A percentile compares a stretch with the other conserved stretches of the same genome.
These are phyloP conservation scores for Streptopelia turtur DNA, from an alignment of 2,797 vertebrate species.

Conservation along the genomic window DNA sequence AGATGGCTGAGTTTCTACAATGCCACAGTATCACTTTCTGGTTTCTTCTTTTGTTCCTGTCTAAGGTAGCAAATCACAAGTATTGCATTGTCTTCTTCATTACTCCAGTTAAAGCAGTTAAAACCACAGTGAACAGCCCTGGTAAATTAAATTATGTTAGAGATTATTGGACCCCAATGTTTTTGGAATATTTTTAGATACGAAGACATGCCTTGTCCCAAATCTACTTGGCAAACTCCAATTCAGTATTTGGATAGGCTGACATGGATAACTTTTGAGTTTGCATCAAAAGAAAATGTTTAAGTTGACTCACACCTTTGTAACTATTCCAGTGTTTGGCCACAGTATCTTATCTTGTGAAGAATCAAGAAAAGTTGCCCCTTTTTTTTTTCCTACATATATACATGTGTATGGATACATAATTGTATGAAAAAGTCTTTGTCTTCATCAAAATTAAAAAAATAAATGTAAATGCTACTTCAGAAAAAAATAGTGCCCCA, in stretches of 20 bases:
- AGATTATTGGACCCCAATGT: background rate
- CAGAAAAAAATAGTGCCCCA: background rate
- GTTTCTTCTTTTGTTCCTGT: background rate
- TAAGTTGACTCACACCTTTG: background rate
- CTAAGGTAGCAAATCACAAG: background rate
- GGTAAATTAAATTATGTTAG: background rate
- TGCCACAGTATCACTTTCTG: background rate
- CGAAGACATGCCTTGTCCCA: background rate
- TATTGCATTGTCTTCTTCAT: background rate
- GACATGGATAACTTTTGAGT: background rate
- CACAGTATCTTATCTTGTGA: background rate
- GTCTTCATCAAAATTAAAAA: background rate
- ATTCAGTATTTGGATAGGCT: background rate
- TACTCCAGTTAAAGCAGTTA: background rate
- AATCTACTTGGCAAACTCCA: background rate
- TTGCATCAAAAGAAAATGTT: background rate
- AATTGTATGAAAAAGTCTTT: background rate
- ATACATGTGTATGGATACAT: no score
- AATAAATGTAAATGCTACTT: background rate
- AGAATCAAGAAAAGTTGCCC: background rate
- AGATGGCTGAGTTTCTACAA: background rate
- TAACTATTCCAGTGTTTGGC: background rate
- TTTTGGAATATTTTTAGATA: background rate
- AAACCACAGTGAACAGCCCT: background rate
- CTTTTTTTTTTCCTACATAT: accelerated